These are phyloP conservation scores for Chrysodeixis includens DNA, from an alignment of 2,888 invertebrate species.

Conservation along the genomic window DNA sequence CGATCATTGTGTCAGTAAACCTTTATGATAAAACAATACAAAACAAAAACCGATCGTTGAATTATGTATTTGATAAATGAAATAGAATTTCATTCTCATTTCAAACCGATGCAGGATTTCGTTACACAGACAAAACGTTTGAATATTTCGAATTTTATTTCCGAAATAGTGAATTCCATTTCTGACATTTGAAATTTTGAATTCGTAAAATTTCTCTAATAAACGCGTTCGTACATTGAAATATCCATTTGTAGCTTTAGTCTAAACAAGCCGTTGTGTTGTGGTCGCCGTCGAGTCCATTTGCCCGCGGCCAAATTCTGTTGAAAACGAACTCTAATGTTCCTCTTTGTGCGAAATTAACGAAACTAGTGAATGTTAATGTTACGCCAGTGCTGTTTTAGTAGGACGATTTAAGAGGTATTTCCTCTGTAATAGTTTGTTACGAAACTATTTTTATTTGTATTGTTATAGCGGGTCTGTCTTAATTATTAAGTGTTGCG, in stretches of 20 bases:
- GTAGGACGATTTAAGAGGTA: constrained; percentile 55
- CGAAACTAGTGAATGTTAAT: constrained; percentile 72
- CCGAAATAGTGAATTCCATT: constrained; percentile 15
- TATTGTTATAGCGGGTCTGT: constrained; percentile 33
- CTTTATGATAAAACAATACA: background rate
- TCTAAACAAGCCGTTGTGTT: constrained; percentile 70
- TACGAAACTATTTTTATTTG: constrained; percentile 48
- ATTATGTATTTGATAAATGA: background rate
- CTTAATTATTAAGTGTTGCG: background rate
- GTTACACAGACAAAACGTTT: background rate
- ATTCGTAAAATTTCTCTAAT: constrained; percentile 42
- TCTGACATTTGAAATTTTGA: constrained; percentile 7
- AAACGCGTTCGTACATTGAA: constrained; percentile 60
- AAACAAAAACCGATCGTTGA: background rate
- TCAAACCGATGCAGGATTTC: background rate
- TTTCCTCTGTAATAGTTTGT: constrained; percentile 50
- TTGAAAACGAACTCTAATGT: constrained; percentile 72
- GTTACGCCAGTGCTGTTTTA: constrained; percentile 49
- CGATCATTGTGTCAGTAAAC: background rate
- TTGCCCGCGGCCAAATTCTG: constrained; percentile 76
- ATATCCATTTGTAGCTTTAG: constrained; percentile 74
- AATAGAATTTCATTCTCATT: background rate
- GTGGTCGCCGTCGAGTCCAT: constrained; percentile 76
- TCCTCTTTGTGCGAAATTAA: constrained; percentile 74
- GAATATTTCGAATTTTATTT: constrained; percentile 8